Evolutionary conservation across 2,113 vertebrate species (phyloP).

Genomic region (Ptyas mucosa): DNA sequence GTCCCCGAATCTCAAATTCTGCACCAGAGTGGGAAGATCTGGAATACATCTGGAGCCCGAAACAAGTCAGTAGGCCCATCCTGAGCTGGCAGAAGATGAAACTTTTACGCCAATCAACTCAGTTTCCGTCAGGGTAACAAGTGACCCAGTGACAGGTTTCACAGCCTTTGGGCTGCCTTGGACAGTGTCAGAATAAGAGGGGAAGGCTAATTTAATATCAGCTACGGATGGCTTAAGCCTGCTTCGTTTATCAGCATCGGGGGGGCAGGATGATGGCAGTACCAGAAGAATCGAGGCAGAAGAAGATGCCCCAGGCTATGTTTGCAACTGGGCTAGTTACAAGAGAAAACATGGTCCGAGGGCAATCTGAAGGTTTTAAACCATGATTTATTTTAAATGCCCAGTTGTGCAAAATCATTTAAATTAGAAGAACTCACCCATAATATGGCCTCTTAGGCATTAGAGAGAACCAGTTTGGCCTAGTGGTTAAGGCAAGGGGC

Average conservation of each 20-base stretch:
- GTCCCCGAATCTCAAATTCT: background rate
- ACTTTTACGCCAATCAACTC: background rate
- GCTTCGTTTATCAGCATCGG: background rate
- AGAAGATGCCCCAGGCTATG: background rate
- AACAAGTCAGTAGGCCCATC: background rate
- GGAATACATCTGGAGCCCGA: background rate
- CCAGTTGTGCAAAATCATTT: background rate
- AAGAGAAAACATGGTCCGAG: background rate
- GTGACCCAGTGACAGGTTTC: background rate
- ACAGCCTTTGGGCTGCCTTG: background rate
- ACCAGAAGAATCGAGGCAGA: background rate
- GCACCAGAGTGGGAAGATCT: background rate
- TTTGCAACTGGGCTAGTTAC: background rate
- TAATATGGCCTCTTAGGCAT: background rate
- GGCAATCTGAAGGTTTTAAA: background rate
- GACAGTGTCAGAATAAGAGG: background rate
- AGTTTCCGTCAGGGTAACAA: background rate
- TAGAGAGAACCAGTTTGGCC: background rate
- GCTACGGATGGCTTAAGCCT: background rate
- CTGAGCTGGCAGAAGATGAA: background rate
- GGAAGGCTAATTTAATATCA: background rate
- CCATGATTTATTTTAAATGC: background rate
- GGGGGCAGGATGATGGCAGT: background rate
- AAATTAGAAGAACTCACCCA: background rate
- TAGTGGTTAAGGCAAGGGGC: accelerated